These are phyloP conservation scores for Formica aserva DNA, from an alignment of 2,888 invertebrate species.

Conservation along the genomic window DNA sequence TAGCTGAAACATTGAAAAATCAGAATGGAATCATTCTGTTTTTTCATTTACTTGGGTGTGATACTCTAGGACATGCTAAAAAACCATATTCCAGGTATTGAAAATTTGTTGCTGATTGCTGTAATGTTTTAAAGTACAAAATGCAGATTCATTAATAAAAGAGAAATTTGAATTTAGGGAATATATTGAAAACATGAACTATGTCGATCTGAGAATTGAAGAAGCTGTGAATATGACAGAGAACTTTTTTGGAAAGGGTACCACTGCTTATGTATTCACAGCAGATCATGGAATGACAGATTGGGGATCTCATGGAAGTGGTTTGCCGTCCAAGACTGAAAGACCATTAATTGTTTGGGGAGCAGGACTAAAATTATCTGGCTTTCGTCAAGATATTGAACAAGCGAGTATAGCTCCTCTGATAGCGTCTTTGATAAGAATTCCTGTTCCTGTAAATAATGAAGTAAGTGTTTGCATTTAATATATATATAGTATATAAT, in stretches of 20 bases:
- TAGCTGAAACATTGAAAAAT: constrained; percentile 84
- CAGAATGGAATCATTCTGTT: constrained; percentile 91
- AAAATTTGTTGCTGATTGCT: constrained; percentile 4
- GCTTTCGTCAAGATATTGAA: constrained; percentile 88
- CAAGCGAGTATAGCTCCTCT: constrained; percentile 98
- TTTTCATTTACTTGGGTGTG: constrained; percentile 96
- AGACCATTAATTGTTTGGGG: constrained; percentile 98
- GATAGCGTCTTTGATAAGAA: constrained; percentile 94
- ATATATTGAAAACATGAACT: constrained; percentile 92
- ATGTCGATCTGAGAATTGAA: constrained; percentile 92
- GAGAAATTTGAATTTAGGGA: constrained; percentile 86
- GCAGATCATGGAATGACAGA: constrained; percentile 99
- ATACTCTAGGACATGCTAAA: constrained; percentile 97
- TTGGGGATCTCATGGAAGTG: constrained; percentile 99
- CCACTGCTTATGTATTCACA: constrained; percentile 95
- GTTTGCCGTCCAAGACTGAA: constrained; percentile 95
- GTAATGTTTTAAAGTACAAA: constrained; percentile 19
- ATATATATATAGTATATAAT: neutral
- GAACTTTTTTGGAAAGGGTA: constrained; percentile 90
- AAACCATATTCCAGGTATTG: constrained; percentile 94
- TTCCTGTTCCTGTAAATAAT: constrained; percentile 94
- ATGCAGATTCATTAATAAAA: constrained; percentile 55
- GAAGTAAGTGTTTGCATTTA: constrained; percentile 74
- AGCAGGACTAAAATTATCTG: constrained; percentile 89
- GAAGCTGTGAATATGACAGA: constrained; percentile 90